These are phyloP conservation scores for Laothoe populi DNA, from an alignment of 2,888 invertebrate species.

Conservation along the genomic window DNA sequence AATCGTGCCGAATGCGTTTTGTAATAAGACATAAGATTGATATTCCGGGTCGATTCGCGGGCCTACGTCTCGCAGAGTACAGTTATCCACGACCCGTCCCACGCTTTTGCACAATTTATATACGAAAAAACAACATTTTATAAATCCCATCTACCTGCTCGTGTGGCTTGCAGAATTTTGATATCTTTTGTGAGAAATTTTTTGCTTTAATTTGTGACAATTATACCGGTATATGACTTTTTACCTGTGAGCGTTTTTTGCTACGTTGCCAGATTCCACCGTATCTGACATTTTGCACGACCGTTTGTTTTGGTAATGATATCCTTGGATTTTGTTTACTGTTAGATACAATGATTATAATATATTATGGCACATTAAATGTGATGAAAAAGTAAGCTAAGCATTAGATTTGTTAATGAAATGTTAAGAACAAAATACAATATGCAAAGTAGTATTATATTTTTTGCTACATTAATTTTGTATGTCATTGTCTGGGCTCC, in stretches of 20 bases:
- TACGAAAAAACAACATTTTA: conserved; percentile 68
- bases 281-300: conserved; percentile 75
- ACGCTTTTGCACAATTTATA: conserved; percentile 81
- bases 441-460: not conserved
- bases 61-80: conserved; percentile 64
- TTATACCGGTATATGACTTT: conserved; percentile 85
- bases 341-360: too few species aligned
- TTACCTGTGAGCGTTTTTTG: conserved; percentile 77
- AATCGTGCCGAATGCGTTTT: conserved; percentile 34
- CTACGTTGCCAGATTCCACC: conserved; percentile 57
- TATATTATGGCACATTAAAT: too few species aligned
- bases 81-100: conserved; percentile 77
- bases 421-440: not conserved
- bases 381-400: conserved; percentile 43
- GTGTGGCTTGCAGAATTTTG: conserved; percentile 85
- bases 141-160: conserved; percentile 79
- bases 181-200: conserved; percentile 79
- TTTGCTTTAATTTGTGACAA: conserved; percentile 85
- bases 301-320: conserved; percentile 73
- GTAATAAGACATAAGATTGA: conserved; percentile 56
- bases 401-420: not conserved
- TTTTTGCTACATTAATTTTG: not conserved
- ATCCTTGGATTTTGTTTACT: conserved; percentile 62
- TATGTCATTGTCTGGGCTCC: not conserved
- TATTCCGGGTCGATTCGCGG: conserved; percentile 52